phyloP scores from a whole-genome alignment of 2,888 invertebrate species.

The Cantharis rustica region DNA sequence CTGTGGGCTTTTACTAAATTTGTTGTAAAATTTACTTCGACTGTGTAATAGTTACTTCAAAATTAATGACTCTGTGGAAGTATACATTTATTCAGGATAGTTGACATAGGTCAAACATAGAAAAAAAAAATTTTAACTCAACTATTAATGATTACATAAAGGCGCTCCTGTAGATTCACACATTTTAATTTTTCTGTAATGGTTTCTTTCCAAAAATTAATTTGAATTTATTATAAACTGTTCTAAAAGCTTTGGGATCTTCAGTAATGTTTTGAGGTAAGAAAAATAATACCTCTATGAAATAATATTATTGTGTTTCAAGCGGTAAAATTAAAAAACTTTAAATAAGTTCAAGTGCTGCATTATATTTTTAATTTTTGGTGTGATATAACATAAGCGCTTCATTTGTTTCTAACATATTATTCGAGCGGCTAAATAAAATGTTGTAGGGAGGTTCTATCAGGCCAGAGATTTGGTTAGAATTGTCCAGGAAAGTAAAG shows the following conservation, averaged over 20 bases:
- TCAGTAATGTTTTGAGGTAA: no score
- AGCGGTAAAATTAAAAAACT: not conserved
- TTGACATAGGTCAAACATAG: no score
- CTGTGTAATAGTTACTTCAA: no score
- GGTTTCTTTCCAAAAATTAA: no score
- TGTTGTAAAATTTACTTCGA: no score
- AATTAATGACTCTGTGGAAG: no score
- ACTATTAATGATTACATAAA: no score
- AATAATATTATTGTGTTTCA: not conserved
- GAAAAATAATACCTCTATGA: not conserved
- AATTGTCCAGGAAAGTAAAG: constrained; percentile 31
- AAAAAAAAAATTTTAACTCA: no score
- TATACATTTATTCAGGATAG: no score
- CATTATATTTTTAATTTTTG: constrained; percentile 21
- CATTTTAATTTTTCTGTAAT: no score
- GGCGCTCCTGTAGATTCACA: no score
- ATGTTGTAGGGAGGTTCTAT: constrained; percentile 14
- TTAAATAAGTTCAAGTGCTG: constrained; percentile 1
- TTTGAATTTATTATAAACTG: not conserved
- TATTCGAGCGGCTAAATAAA: constrained; percentile 25
- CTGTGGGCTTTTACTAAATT: no score
- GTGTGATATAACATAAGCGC: constrained; percentile 30
- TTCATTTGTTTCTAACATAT: constrained; percentile 33
- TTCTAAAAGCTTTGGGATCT: not conserved
- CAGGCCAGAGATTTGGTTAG: constrained; percentile 27